phyloP scores from a whole-genome alignment of 2,797 vertebrate genomes.

The Agapornis canus region DNA sequence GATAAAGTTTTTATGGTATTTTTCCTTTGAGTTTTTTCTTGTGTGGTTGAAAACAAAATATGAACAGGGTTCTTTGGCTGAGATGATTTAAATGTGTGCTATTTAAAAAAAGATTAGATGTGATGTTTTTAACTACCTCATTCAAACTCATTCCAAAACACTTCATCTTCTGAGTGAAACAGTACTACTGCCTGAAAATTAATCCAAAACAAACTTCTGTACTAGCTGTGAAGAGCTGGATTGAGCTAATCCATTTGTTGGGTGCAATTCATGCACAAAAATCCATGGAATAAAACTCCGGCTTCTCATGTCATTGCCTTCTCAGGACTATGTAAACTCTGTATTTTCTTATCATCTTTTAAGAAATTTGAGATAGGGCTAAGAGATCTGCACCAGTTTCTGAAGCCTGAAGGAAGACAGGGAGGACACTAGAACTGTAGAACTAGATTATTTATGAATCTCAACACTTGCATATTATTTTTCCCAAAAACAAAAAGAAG shows the following conservation, averaged over 20 bases:
- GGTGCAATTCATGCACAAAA: background rate
- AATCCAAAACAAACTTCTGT: constrained; percentile 28
- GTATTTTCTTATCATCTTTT: background rate
- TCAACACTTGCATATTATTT: background rate
- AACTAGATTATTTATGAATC: background rate
- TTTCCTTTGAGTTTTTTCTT: background rate
- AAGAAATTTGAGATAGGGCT: background rate
- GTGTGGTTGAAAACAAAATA: background rate
- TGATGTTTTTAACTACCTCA: constrained; percentile 34
- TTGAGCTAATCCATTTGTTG: constrained; percentile 8
- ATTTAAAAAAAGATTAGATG: constrained; percentile 28
- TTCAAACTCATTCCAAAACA: constrained; percentile 43
- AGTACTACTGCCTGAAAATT: constrained; percentile 40
- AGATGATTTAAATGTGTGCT: background rate
- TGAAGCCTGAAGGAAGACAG: background rate
- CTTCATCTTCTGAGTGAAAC: constrained; percentile 35
- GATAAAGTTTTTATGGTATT: background rate
- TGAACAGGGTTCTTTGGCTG: background rate
- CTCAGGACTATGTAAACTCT: background rate
- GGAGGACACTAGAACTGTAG: background rate
- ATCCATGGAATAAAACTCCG: background rate
- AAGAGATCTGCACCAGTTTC: background rate
- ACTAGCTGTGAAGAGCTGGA: background rate
- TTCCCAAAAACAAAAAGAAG: background rate
- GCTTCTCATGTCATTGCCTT: background rate